Evolutionary conservation across 2,888 invertebrate species (phyloP).

Genomic region (Agonopterix heracliana): DNA sequence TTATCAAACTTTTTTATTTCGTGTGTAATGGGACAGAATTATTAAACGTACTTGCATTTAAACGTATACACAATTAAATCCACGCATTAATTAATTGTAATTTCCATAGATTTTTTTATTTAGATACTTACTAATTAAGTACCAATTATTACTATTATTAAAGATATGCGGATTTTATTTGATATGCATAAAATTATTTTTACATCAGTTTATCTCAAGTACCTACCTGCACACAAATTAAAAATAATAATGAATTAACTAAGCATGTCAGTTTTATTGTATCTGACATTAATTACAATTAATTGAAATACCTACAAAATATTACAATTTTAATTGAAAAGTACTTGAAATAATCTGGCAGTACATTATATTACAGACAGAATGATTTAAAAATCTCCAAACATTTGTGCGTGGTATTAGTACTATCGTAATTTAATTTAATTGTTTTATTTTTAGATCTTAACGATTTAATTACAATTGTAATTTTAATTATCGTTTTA

Average conservation of each 20-base stretch:
- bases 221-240: not conserved
- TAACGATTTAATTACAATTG: conserved; percentile 10
- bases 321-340: not conserved
- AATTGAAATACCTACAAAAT: not conserved
- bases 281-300: not conserved
- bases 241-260: not conserved
- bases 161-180: conserved; percentile 33
- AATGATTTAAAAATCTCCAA: conserved; percentile 27
- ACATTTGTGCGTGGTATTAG: conserved; percentile 43
- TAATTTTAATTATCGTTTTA: conserved; percentile 2
- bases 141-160: not conserved
- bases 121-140: conserved; percentile 1
- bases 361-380: conserved; percentile 9
- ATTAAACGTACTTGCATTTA: conserved; percentile 20
- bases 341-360: not conserved
- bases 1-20: conserved; percentile 10
- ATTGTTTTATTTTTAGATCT: conserved; percentile 13
- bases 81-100: not conserved
- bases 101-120: not conserved
- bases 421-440: conserved; percentile 28
- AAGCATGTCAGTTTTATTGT: not conserved
- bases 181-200: conserved; percentile 32
- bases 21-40: conserved; percentile 22
- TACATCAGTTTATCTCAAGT: conserved; percentile 13
- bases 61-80: conserved; percentile 21